Conservation (phyloP, 2,113 vertebrate species). For the Aptenodytes patagonicus region DNA sequence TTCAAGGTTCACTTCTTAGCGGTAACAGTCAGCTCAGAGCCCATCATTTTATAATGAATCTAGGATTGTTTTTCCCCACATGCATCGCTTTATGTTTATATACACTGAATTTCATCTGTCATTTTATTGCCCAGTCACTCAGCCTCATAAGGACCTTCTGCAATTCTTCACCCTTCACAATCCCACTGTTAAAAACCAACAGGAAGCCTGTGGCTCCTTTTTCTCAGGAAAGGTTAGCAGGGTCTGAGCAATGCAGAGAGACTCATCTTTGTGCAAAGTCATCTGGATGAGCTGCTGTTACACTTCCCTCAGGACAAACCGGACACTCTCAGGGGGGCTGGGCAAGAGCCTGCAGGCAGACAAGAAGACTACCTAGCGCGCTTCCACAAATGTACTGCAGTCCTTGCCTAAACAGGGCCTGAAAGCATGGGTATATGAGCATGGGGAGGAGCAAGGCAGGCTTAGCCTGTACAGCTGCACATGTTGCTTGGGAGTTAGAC, state of each 20-base stretch:
- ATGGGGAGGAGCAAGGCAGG: neutral
- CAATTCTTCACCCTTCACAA: slow-evolving; percentile 50
- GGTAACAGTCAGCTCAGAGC: neutral
- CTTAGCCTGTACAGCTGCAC: slow-evolving; percentile 34
- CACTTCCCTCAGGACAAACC: neutral
- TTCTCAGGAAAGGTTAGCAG: neutral
- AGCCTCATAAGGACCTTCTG: slow-evolving; percentile 54
- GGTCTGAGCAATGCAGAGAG: neutral
- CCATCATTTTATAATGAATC: neutral
- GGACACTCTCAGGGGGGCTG: neutral
- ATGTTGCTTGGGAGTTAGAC: neutral
- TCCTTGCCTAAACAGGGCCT: neutral
- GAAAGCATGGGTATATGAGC: neutral
- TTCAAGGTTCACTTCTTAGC: slow-evolving; percentile 18
- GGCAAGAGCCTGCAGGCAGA: neutral
- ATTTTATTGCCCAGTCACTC: slow-evolving; percentile 50
- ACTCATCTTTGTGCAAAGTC: neutral
- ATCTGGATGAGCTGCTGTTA: neutral
- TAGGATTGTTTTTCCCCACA: neutral
- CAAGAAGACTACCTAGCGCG: neutral
- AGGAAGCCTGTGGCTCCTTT: slow-evolving; percentile 8
- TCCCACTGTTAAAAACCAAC: slow-evolving; percentile 36
- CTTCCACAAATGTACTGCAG: neutral
- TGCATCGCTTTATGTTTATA: slow-evolving; percentile 33
- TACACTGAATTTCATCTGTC: slow-evolving; percentile 40